phyloP scores from a whole-genome alignment of 2,113 vertebrate species.

The Girardinichthys multiradiatus region DNA sequence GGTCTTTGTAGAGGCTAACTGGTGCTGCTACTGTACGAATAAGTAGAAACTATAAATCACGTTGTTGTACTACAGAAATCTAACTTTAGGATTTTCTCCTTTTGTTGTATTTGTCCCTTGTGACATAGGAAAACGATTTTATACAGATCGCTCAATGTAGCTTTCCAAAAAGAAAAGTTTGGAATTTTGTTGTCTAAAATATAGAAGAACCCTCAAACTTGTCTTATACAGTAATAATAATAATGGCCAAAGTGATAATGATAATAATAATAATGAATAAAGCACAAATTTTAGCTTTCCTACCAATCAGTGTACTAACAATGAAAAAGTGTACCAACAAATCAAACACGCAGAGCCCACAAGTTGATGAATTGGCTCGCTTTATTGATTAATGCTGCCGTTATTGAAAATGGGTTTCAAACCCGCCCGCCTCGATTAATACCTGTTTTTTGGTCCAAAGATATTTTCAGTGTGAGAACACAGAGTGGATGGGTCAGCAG shows the following conservation, averaged over 20 bases:
- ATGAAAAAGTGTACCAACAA: not conserved
- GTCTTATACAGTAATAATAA: no score
- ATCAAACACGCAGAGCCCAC: not conserved
- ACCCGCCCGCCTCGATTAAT: constrained; percentile 28
- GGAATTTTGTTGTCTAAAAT: no score
- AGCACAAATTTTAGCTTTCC: no score
- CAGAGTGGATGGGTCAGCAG: constrained; percentile 41
- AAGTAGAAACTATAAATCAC: constrained; percentile 35
- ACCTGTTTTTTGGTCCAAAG: not conserved
- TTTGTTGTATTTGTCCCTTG: not conserved
- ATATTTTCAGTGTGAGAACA: constrained; percentile 13
- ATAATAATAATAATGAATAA: no score
- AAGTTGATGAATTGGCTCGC: constrained; percentile 12
- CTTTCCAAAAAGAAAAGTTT: not conserved
- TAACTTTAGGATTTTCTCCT: not conserved
- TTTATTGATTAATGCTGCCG: constrained; percentile 12
- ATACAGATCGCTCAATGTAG: not conserved
- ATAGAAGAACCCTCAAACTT: no score
- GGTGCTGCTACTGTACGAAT: constrained; percentile 43
- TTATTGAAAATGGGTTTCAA: constrained; percentile 16
- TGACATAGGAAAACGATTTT: not conserved
- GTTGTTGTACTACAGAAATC: constrained; percentile 6
- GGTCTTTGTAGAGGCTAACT: constrained; percentile 21
- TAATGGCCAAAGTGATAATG: no score
- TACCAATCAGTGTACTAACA: no score